A percentile compares a stretch with the other conserved stretches of the same genome.
Evolutionary conservation across 2,797 vertebrate genomes (phyloP).

Genomic region (Channallabes apus): DNA sequence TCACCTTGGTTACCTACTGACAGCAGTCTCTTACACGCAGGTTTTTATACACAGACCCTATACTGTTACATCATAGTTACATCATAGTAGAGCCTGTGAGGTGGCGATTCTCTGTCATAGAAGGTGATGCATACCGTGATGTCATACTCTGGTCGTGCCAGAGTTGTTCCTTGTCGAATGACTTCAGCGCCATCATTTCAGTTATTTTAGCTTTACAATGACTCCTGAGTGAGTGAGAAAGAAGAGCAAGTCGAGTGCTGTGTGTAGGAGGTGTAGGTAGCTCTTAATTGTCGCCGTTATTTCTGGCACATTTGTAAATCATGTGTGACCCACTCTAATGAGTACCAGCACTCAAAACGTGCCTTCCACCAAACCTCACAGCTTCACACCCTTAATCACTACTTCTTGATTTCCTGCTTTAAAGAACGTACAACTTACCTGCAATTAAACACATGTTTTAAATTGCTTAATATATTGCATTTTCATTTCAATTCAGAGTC

Average conservation of each 20-base stretch:
- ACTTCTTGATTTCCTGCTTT: conserved; percentile 7
- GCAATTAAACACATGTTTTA: background rate
- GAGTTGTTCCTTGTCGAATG: no score
- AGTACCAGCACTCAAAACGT: conserved; percentile 45
- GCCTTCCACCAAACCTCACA: conserved; percentile 45
- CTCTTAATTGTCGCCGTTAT: conserved; percentile 58
- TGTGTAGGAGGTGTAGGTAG: conserved; percentile 51
- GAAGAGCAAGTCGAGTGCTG: conserved; percentile 24
- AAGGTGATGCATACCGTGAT: no score
- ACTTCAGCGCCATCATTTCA: no score
- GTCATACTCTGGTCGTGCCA: no score
- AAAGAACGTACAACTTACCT: conserved; percentile 7
- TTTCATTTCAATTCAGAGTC: background rate
- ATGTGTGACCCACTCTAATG: conserved; percentile 49
- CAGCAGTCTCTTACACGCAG: no score
- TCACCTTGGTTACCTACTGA: conserved; percentile 37
- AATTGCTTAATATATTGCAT: background rate
- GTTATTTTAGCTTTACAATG: no score
- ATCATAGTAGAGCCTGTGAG: no score
- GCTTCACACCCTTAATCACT: conserved; percentile 43
- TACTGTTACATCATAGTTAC: no score
- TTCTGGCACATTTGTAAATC: conserved; percentile 55
- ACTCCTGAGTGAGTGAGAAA: conserved; percentile 34
- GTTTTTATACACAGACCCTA: no score
- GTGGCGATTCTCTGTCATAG: no score